Percentiles rank a stretch among this genome's conserved stretches.
These are phyloP conservation scores for Pelusios castaneus DNA, from an alignment of 2,113 vertebrate species.

Conservation along the genomic window DNA sequence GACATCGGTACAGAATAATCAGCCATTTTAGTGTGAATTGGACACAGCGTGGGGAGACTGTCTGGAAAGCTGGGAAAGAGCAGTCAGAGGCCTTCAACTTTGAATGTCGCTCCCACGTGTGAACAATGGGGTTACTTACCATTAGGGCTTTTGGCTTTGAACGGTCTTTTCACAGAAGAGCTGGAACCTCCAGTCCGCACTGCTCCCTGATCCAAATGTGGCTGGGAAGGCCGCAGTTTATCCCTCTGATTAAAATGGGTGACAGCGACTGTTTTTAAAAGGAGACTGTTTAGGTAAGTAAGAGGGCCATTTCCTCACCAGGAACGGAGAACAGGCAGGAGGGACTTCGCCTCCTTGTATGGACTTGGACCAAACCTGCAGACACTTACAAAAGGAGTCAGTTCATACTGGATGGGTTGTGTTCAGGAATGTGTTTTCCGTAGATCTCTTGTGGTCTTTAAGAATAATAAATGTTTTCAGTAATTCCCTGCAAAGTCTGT, in stretches of 20 bases:
- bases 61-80: background rate
- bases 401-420: background rate
- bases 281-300: background rate
- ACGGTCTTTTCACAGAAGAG: background rate
- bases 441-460: conserved; percentile 43
- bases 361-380: background rate
- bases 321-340: background rate
- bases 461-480: conserved; percentile 27
- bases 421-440: background rate
- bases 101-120: background rate
- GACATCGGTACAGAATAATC: background rate
- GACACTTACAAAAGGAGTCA: background rate
- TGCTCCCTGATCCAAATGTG: too few species aligned
- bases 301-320: background rate
- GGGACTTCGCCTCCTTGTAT: background rate
- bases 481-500: background rate
- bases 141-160: background rate
- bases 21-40: background rate
- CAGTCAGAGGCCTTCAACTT: background rate
- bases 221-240: background rate
- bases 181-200: background rate
- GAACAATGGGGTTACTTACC: background rate
- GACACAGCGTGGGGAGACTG: background rate
- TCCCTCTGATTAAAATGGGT: background rate
- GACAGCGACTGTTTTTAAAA: background rate